phyloP scores from a whole-genome alignment of 2,888 invertebrate genomes.

The Bursaphelenchus okinawaensis region DNA sequence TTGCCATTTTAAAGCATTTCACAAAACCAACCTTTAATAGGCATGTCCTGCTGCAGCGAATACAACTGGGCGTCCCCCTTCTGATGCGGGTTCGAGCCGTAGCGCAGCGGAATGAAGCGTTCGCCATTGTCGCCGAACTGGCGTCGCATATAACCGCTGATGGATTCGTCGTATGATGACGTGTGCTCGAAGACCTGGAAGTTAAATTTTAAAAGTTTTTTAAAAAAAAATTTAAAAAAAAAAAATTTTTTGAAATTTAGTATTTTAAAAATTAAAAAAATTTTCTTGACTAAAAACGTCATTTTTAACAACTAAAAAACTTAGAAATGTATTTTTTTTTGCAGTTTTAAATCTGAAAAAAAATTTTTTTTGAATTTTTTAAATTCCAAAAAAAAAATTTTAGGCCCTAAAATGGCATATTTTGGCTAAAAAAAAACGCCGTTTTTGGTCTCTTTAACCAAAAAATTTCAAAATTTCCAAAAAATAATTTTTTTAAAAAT shows the following conservation, averaged over 20 bases:
- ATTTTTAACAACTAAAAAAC: constrained; percentile 6
- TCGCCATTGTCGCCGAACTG: constrained; percentile 68
- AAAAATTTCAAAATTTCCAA: no score
- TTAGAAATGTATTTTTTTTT: background rate
- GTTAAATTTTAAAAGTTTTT: constrained; percentile 21
- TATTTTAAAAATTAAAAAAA: background rate
- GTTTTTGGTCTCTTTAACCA: no score
- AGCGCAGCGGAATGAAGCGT: constrained; percentile 59
- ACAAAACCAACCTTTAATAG: constrained; percentile 66
- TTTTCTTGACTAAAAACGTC: background rate
- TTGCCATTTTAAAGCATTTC: no score
- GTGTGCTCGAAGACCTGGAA: constrained; percentile 83
- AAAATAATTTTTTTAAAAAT: background rate
- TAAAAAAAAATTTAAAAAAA: constrained; percentile 24
- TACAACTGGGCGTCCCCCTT: constrained; percentile 46
- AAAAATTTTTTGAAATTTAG: background rate
- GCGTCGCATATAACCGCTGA: constrained; percentile 88
- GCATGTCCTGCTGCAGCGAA: constrained; percentile 64
- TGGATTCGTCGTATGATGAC: constrained; percentile 84
- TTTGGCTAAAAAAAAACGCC: no score
- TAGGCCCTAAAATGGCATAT: no score
- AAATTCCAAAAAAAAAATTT: no score
- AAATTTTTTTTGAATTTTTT: no score
- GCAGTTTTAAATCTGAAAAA: no score
- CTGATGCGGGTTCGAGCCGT: constrained; percentile 97